A percentile compares a stretch with the other conserved stretches of the same genome.
Evolutionary conservation across 2,113 vertebrate species (phyloP).

Genomic region (Bungarus multicinctus): DNA sequence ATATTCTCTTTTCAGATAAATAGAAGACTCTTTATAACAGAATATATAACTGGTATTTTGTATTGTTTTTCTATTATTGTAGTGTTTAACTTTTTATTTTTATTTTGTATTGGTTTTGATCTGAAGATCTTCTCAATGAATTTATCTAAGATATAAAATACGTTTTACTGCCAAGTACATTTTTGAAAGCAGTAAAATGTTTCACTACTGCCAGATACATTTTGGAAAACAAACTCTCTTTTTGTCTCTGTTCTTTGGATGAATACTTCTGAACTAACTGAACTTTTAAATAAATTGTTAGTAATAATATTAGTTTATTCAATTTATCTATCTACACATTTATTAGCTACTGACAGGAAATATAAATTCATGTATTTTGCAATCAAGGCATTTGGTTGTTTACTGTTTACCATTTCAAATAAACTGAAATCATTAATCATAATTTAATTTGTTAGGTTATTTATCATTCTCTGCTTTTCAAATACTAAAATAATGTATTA

Average conservation of each 20-base stretch:
- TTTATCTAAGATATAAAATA: not conserved
- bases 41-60: not conserved
- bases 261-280: not conserved
- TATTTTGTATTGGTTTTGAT: not conserved
- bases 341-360: not conserved
- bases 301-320: not conserved
- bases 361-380: not conserved
- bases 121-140: not conserved
- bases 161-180: not conserved
- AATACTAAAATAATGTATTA: not conserved
- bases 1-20: not conserved
- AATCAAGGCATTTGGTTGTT: not conserved
- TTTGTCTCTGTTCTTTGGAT: not conserved
- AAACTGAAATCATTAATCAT: not conserved
- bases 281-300: not conserved
- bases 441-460: not conserved
- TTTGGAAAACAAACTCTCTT: not conserved
- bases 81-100: not conserved
- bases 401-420: not conserved
- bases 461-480: not conserved
- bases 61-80: not conserved
- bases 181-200: not conserved
- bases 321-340: not conserved
- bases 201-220: not conserved
- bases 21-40: not conserved